Evolutionary conservation across 1,140 invertebrate species (phyloP).

Genomic region (Linepithema humile): DNA sequence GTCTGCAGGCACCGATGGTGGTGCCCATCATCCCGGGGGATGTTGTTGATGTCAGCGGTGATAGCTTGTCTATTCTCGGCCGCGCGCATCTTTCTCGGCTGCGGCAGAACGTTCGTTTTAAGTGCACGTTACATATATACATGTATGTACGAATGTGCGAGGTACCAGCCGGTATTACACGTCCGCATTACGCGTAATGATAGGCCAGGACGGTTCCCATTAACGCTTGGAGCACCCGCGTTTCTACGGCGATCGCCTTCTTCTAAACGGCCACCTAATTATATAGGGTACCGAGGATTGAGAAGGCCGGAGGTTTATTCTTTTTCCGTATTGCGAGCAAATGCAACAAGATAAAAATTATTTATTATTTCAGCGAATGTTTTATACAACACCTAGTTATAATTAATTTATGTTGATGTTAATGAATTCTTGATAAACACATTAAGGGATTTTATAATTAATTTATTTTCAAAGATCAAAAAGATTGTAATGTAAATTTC

Average conservation of each 20-base stretch:
- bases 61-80: slow-evolving; percentile 48
- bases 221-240: slow-evolving; percentile 73
- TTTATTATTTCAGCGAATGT: background rate
- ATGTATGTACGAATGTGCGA: slow-evolving; percentile 52
- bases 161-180: slow-evolving; percentile 66
- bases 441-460: background rate
- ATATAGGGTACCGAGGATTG: slow-evolving; percentile 53
- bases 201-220: slow-evolving; percentile 71
- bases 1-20: slow-evolving; percentile 8
- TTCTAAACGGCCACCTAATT: slow-evolving; percentile 74
- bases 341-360: slow-evolving; percentile 12
- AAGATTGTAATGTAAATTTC: background rate
- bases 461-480: background rate
- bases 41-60: slow-evolving; percentile 50
- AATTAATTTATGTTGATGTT: too few species aligned
- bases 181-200: slow-evolving; percentile 78
- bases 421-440: too few species aligned
- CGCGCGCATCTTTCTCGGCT: slow-evolving; percentile 13
- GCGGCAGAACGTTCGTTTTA: slow-evolving; percentile 61
- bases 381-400: background rate
- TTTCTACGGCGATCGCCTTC: slow-evolving; percentile 67
- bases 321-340: background rate
- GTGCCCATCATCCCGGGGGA: slow-evolving; percentile 33
- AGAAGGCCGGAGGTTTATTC: background rate
- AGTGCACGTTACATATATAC: slow-evolving; percentile 38